These are phyloP conservation scores for Manacus vitellinus DNA, from an alignment of 2,113 vertebrate species.

Conservation along the genomic window DNA sequence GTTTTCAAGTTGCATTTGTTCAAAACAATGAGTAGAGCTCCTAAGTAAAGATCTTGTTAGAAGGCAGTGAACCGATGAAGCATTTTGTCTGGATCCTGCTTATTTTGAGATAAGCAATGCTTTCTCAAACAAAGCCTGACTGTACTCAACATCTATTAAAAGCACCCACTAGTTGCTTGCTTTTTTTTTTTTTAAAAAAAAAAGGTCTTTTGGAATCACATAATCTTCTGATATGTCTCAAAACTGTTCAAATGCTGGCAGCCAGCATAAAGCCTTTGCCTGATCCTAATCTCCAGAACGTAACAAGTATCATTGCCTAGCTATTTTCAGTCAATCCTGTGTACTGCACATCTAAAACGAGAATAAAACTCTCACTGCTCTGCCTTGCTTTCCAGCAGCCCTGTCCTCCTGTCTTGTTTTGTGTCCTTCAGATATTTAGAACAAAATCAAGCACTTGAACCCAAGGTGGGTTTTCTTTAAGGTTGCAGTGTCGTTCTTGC, in stretches of 20 bases:
- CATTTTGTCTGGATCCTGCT: background rate
- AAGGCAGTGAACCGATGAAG: background rate
- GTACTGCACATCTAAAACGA: background rate
- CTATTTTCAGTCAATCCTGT: background rate
- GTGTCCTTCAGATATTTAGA: background rate
- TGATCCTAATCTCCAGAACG: constrained; percentile 24
- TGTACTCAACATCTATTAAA: constrained; percentile 16
- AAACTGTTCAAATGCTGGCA: constrained; percentile 33
- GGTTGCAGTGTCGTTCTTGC: background rate
- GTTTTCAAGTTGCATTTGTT: background rate
- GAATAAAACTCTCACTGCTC: background rate
- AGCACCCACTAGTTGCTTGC: background rate
- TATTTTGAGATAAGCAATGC: constrained; percentile 9
- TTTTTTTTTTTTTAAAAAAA: background rate
- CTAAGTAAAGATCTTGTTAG: background rate
- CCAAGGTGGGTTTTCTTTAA: background rate
- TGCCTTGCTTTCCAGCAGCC: background rate
- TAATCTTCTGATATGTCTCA: constrained; percentile 43
- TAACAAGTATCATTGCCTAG: background rate
- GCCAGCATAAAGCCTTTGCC: background rate
- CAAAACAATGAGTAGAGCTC: background rate
- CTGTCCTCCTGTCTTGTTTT: background rate
- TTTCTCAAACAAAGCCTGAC: constrained; percentile 26
- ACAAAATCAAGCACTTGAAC: background rate
- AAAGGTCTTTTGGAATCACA: background rate